Evolutionary conservation across 2,888 invertebrate species (phyloP).

Genomic region (Macropis europaea): DNA sequence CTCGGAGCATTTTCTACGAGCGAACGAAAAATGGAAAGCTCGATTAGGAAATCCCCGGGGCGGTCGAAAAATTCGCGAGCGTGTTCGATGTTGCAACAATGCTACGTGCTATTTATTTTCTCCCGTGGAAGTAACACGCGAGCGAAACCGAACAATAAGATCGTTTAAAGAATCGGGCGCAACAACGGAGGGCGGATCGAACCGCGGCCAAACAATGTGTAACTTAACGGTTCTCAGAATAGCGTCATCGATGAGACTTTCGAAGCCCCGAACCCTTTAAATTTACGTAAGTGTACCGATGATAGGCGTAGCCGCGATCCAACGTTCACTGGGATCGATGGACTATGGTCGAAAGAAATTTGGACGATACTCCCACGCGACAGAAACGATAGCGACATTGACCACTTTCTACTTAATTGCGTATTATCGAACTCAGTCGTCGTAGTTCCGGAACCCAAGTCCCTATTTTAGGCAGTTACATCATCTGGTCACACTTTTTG

Average conservation of each 20-base stretch:
- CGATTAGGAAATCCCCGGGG: slow-evolving; percentile 22
- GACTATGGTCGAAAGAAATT: slow-evolving; percentile 14
- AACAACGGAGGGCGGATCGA: slow-evolving; percentile 60
- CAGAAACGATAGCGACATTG: slow-evolving; percentile 40
- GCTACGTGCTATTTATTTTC: slow-evolving; percentile 40
- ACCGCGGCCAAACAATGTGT: slow-evolving; percentile 39
- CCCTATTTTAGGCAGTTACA: too few relatives aligned
- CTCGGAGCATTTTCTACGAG: too few relatives aligned
- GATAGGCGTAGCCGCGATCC: slow-evolving; percentile 46
- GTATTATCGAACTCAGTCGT: neutral
- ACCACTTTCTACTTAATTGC: slow-evolving; percentile 9
- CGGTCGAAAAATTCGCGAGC: slow-evolving; percentile 13
- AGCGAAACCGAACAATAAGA: slow-evolving; percentile 57
- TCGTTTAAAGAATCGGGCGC: slow-evolving; percentile 50
- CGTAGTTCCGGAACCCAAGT: neutral
- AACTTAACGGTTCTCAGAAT: slow-evolving; percentile 50
- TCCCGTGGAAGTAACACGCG: slow-evolving; percentile 43
- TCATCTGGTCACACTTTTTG: too few relatives aligned
- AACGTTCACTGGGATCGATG: slow-evolving; percentile 27
- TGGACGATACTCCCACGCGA: slow-evolving; percentile 29
- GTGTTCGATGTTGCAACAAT: slow-evolving; percentile 22
- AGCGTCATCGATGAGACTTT: slow-evolving; percentile 52
- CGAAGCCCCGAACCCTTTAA: slow-evolving; percentile 47
- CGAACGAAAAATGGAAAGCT: too few relatives aligned
- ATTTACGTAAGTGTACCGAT: slow-evolving; percentile 47